Base-by-base conservation (phyloP, 2,113 vertebrate genomes). In the Pitta sordida region DNA sequence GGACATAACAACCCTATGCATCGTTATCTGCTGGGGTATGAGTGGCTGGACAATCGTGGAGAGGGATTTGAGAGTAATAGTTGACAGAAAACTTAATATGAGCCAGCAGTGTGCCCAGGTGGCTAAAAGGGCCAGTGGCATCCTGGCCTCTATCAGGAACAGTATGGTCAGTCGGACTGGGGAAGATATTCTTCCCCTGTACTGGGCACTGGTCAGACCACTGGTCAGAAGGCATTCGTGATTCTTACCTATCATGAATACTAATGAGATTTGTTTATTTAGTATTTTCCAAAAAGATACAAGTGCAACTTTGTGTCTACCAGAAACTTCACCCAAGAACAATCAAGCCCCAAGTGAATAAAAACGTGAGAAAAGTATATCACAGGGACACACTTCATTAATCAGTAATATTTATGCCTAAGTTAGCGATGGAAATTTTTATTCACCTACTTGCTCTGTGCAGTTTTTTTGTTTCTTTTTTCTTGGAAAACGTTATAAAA, bases 391-490 rank as follows among this genome's bases (percentile, higher is more conserved):
- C 34, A 90, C 37, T 93, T 87, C 88, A 91, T 86, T 93, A 86
- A 88, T 86, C 56, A 82, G 43, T 64, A 83, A 78, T 92, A 92
- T 59, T 94, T 96, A 82, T 60, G 73, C 14, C 14, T 59, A 83
- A 95, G 86, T 74, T 68, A 88, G 52, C 43, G 48, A 10, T 71
- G 60, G 56, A 90, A 74, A 92, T 86, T 93, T 94, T 91, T 83
- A 65, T 77, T 78, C 69, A 91, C 27, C 27, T 36, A n/a, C 24
- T 92, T 95, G 43, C n/a, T 39, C 58, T 49, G 24, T 55, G 24
- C 1, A 63, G 34, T 59, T 36, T 2, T 1, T 22, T 22, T n/a
- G 3, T 19, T 55, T 41, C 24, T 23, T 27, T 58, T 62, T 88
- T 77, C 90, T 70, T 69, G 59, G 32, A 68, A 44, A 68, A 48